Evolutionary conservation across 2,888 invertebrate species (phyloP).

Genomic region (Agriopis marginaria): DNA sequence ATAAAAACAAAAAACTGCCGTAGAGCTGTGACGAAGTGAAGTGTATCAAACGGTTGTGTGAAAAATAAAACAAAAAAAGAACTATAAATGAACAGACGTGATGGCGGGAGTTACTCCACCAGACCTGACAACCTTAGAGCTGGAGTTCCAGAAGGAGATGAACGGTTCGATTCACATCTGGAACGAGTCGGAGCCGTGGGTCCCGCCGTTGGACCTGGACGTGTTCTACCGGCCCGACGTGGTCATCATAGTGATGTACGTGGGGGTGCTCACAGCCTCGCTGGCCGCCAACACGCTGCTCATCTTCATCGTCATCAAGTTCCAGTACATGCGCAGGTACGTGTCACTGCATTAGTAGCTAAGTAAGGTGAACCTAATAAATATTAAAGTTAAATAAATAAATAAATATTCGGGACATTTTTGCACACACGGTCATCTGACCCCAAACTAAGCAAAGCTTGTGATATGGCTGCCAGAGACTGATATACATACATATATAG

Average conservation of each 20-base stretch:
- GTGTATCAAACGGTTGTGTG: neutral
- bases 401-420: too few species aligned
- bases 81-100: constrained; percentile 7
- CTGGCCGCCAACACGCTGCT: constrained; percentile 89
- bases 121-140: constrained; percentile 22
- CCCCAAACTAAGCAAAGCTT: too few species aligned
- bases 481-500: too few species aligned
- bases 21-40: neutral
- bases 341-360: constrained; percentile 46
- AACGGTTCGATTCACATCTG: constrained; percentile 55
- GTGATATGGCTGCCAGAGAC: too few species aligned
- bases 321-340: constrained; percentile 91
- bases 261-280: constrained; percentile 88
- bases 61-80: constrained; percentile 7
- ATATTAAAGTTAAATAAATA: too few species aligned
- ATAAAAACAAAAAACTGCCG: neutral
- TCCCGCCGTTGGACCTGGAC: constrained; percentile 66
- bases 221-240: constrained; percentile 77
- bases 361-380: too few species aligned
- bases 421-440: too few species aligned
- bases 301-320: constrained; percentile 90
- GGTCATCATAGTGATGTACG: constrained; percentile 88
- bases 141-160: constrained; percentile 12
- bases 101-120: constrained; percentile 29
- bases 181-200: constrained; percentile 64